phyloP scores from a whole-genome alignment of 2,888 invertebrate species.

The Acanthosepion esculentum region DNA sequence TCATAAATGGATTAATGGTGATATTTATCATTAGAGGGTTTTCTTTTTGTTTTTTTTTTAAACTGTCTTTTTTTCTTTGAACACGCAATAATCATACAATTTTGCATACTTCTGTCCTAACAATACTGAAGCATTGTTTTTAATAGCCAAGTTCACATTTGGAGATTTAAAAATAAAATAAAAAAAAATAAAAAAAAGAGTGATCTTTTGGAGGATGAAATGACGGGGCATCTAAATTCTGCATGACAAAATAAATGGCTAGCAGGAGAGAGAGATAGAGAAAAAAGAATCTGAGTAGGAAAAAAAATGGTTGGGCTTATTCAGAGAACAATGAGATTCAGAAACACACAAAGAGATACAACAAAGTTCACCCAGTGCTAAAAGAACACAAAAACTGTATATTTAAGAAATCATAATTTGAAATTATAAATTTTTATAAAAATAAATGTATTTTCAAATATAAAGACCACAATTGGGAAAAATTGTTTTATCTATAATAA shows the following conservation, averaged over 20 bases:
- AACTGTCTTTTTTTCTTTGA: background rate
- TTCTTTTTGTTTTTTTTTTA: background rate
- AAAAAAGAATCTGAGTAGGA: background rate
- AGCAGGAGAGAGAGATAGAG: background rate
- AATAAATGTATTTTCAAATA: background rate
- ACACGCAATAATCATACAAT: background rate
- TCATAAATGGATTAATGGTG: background rate
- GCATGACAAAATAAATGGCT: slow-evolving; percentile 22
- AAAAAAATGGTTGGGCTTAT: background rate
- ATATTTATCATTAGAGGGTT: background rate
- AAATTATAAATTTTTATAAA: background rate
- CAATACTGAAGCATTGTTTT: slow-evolving; percentile 9
- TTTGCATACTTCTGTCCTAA: slow-evolving; percentile 12
- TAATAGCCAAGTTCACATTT: slow-evolving; percentile 21
- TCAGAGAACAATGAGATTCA: slow-evolving; percentile 12
- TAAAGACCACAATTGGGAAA: background rate
- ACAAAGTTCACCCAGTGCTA: slow-evolving; percentile 21
- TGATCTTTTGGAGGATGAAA: background rate
- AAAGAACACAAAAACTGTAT: background rate
- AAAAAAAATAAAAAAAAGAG: background rate
- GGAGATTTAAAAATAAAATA: background rate
- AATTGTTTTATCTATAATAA: background rate
- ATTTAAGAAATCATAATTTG: background rate
- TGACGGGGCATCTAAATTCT: slow-evolving; percentile 6
- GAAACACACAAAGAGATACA: slow-evolving; percentile 9